phyloP scores from a whole-genome alignment of 2,888 invertebrate genomes.

The Pyrocoelia pectoralis region DNA sequence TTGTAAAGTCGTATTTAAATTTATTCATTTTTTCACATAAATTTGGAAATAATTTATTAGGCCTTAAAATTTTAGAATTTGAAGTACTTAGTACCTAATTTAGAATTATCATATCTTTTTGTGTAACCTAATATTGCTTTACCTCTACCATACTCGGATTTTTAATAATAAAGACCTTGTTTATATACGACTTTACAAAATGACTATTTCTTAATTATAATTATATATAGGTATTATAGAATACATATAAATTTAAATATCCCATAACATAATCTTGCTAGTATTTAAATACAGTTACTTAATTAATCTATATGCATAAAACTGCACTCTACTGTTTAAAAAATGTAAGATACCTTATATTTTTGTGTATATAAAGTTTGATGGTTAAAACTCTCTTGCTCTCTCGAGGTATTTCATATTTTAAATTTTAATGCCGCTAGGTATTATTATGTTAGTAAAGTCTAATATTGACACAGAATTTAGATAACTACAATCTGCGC shows the following conservation, averaged over 20 bases:
- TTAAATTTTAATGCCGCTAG: conserved; percentile 8
- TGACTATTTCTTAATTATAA: conserved; percentile 27
- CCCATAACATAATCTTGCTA: conserved; percentile 37
- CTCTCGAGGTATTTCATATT: conserved; percentile 17
- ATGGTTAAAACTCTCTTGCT: conserved; percentile 4
- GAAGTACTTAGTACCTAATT: conserved; percentile 30
- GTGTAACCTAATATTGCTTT: conserved; percentile 25
- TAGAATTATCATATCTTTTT: conserved; percentile 27
- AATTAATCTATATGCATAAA: conserved; percentile 35
- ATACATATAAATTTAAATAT: conserved; percentile 39
- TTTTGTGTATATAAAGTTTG: conserved; percentile 16
- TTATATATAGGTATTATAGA: conserved; percentile 31
- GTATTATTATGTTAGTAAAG: conserved; percentile 10
- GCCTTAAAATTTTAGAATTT: conserved; percentile 31
- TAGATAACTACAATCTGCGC: neutral
- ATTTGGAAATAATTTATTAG: conserved; percentile 18
- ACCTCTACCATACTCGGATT: conserved; percentile 1
- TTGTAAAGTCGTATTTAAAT: conserved; percentile 31
- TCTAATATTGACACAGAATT: neutral
- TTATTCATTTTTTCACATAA: neutral
- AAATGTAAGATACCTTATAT: conserved; percentile 27
- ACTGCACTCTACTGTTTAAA: conserved; percentile 32
- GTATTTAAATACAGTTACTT: conserved; percentile 37
- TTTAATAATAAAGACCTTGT: conserved; percentile 16
- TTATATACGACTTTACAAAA: conserved; percentile 31